These are phyloP conservation scores for Antennarius maculatus DNA, from an alignment of 2,797 vertebrate genomes.

Conservation along the genomic window DNA sequence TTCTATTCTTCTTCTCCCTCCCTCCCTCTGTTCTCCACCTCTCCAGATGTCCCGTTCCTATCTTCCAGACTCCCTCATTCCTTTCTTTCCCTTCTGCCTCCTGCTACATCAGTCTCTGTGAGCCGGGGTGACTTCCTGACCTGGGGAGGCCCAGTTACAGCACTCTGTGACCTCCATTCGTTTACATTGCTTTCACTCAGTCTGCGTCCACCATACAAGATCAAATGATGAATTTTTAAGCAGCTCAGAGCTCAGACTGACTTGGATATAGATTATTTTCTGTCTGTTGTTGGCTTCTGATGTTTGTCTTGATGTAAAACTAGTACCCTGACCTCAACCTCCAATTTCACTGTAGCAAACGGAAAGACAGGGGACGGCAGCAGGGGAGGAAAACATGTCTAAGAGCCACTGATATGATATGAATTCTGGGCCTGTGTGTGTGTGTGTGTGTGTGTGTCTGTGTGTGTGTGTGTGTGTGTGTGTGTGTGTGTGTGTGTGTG, in stretches of 20 bases:
- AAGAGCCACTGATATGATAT: conserved; percentile 31
- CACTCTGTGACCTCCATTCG: conserved; percentile 42
- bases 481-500: too few species aligned
- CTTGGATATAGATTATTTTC: conserved; percentile 18
- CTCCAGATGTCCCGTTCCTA: conserved; percentile 81
- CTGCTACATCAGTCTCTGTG: conserved; percentile 55
- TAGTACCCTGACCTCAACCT: background rate
- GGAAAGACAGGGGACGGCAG: background rate
- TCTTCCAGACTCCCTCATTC: conserved; percentile 78
- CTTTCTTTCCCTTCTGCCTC: conserved; percentile 73
- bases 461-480: too few species aligned
- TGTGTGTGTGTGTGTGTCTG: background rate
- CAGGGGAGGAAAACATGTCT: conserved; percentile 30
- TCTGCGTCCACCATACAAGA: conserved; percentile 27
- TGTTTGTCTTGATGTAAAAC: conserved; percentile 6
- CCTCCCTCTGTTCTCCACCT: conserved; percentile 72
- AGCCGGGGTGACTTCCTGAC: conserved; percentile 72
- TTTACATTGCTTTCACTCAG: conserved; percentile 41
- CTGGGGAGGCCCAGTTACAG: conserved; percentile 67
- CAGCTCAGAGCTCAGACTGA: conserved; percentile 30
- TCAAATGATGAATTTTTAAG: conserved; percentile 55
- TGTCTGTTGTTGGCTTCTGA: background rate
- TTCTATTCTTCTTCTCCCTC: conserved; percentile 63
- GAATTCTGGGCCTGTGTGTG: conserved; percentile 5
- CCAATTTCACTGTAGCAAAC: conserved; percentile 14